Evolutionary conservation across 2,797 vertebrate genomes (phyloP).

Genomic region (Orientallactaga sibirica): DNA sequence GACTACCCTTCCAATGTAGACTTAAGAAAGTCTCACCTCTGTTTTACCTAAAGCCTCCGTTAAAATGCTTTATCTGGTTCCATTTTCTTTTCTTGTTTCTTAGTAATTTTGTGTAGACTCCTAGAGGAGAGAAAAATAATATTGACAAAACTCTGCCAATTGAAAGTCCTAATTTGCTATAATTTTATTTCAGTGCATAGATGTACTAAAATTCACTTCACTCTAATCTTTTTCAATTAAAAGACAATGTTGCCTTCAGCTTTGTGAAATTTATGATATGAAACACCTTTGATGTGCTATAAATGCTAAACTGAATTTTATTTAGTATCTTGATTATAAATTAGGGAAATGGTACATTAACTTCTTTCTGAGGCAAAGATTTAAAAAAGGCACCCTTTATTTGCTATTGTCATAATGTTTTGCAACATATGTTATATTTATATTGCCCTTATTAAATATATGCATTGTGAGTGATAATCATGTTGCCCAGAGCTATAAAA

Average conservation of each 20-base stretch:
- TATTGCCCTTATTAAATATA: conserved; percentile 92
- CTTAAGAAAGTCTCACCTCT: background rate
- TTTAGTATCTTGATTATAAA: conserved; percentile 91
- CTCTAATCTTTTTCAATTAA: conserved; percentile 80
- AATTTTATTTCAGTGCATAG: conserved; percentile 41
- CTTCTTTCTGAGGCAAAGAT: conserved; percentile 87
- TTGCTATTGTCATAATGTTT: conserved; percentile 85
- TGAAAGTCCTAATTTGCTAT: conserved; percentile 52
- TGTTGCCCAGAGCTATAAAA: conserved; percentile 89
- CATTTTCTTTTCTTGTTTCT: conserved; percentile 55
- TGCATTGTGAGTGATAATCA: conserved; percentile 87
- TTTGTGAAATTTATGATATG: conserved; percentile 86
- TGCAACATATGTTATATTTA: conserved; percentile 88
- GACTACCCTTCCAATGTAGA: conserved; percentile 29
- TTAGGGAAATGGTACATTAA: conserved; percentile 89
- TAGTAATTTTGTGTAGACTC: background rate
- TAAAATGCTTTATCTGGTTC: conserved; percentile 11
- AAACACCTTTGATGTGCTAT: conserved; percentile 84
- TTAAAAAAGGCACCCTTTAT: conserved; percentile 86
- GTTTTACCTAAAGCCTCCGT: background rate
- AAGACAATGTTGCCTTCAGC: conserved; percentile 85
- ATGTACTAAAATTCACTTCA: conserved; percentile 68
- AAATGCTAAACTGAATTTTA: conserved; percentile 88
- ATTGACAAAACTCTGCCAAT: conserved; percentile 4
- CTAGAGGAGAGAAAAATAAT: conserved; percentile 31